phyloP scores from a whole-genome alignment of 1,140 invertebrate genomes.

The Dreissena polymorpha region DNA sequence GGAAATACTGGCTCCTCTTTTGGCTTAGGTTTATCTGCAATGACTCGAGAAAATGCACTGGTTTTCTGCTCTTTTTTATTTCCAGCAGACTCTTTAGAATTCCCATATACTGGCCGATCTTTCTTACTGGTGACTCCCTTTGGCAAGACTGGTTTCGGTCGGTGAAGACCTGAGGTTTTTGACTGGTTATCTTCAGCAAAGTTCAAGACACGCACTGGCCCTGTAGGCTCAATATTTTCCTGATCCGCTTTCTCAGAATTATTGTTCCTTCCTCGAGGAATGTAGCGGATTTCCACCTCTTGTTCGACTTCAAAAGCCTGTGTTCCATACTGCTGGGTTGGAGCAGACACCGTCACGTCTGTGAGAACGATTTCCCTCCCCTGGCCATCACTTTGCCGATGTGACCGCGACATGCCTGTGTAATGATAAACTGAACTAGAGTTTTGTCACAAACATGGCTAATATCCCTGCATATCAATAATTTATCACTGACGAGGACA shows the following conservation, averaged over 20 bases:
- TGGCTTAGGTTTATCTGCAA: slow-evolving; percentile 28
- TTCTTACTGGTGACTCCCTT: slow-evolving; percentile 32
- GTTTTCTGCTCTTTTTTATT: slow-evolving; percentile 34
- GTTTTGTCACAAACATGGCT: no score
- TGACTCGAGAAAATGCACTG: slow-evolving; percentile 52
- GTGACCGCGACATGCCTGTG: no score
- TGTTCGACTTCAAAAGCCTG: slow-evolving; percentile 37
- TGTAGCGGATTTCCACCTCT: slow-evolving; percentile 45
- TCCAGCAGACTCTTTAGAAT: slow-evolving; percentile 41
- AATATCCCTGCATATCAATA: no score
- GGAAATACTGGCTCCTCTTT: slow-evolving; percentile 34
- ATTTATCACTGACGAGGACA: no score
- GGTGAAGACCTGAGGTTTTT: slow-evolving; percentile 32
- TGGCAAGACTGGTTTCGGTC: slow-evolving; percentile 50
- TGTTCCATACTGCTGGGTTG: not conserved
- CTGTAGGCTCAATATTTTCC: slow-evolving; percentile 51
- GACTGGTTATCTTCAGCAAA: slow-evolving; percentile 45
- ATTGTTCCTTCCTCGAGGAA: slow-evolving; percentile 12
- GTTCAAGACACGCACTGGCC: slow-evolving; percentile 41
- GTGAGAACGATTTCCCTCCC: slow-evolving; percentile 23
- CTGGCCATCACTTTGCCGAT: not conserved
- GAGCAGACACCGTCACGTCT: slow-evolving; percentile 34
- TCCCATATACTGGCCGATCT: slow-evolving; percentile 7
- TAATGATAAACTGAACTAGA: no score
- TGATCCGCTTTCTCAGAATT: slow-evolving; percentile 16